A percentile compares a stretch with the other conserved stretches of the same genome.
These are phyloP conservation scores for Dendroctonus ponderosae DNA, from an alignment of 1,140 invertebrate genomes.

Conservation along the genomic window DNA sequence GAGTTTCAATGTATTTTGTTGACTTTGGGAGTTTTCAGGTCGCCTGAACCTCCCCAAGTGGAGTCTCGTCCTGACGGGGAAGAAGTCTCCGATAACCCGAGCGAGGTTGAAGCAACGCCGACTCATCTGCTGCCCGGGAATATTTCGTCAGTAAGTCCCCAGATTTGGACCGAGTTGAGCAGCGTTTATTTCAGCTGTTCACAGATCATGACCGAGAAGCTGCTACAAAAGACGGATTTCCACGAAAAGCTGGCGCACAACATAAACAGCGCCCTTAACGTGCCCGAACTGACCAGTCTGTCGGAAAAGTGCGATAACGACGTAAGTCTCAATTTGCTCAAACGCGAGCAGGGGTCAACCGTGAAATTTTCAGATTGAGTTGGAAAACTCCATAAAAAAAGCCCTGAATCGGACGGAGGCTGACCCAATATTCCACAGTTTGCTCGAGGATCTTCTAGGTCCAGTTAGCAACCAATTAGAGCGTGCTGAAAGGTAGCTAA, in stretches of 20 bases:
- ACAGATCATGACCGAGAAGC: conserved; percentile 35
- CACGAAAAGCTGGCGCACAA: conserved; percentile 41
- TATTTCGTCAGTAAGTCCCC: conserved; percentile 19
- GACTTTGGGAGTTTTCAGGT: conserved; percentile 17
- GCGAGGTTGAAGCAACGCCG: conserved; percentile 36
- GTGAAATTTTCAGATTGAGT: conserved; percentile 25
- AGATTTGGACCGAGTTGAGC: not conserved
- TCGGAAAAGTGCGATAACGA: not conserved
- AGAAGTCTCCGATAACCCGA: not conserved
- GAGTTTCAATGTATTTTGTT: not conserved
- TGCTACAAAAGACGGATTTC: conserved; percentile 39
- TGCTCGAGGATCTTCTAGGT: conserved; percentile 39
- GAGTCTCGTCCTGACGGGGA: conserved; percentile 6
- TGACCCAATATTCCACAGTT: conserved; percentile 40
- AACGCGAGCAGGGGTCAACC: not conserved
- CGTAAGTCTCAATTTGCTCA: not conserved
- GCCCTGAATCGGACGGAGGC: conserved; percentile 40
- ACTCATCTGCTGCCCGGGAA: conserved; percentile 35
- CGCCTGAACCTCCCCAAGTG: conserved; percentile 12
- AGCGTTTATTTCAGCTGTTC: conserved; percentile 4
- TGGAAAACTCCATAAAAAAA: conserved; percentile 38
- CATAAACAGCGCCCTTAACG: conserved; percentile 37
- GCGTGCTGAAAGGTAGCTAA: not conserved
- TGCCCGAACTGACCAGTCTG: conserved; percentile 15
- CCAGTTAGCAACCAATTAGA: not conserved